Conservation (phyloP, 2,888 invertebrate genomes). For the Heliconius hortense region DNA sequence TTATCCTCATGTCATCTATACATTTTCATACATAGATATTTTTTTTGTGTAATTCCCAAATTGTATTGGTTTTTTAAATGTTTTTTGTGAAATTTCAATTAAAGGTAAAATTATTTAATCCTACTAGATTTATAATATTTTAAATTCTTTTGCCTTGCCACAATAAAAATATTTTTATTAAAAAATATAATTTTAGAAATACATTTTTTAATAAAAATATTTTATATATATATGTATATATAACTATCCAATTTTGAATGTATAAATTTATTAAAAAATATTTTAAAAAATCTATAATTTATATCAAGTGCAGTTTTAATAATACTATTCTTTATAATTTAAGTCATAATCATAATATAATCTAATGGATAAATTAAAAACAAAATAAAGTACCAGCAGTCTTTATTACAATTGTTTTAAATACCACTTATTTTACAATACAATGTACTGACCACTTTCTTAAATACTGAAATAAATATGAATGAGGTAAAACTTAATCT, state of each 20-base stretch:
- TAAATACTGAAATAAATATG: conserved; percentile 50
- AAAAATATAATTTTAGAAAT: too few species aligned
- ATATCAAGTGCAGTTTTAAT: too few species aligned
- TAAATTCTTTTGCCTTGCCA: not conserved
- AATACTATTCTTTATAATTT: too few species aligned
- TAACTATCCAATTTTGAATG: too few species aligned
- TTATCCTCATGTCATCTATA: not conserved
- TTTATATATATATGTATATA: too few species aligned
- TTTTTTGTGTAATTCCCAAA: not conserved
- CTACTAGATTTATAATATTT: not conserved
- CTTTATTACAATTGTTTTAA: conserved; percentile 71
- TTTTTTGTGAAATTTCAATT: not conserved
- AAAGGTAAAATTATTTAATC: not conserved
- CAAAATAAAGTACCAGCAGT: conserved; percentile 56
- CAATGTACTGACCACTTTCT: conserved; percentile 49
- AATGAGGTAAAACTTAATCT: conserved; percentile 50
- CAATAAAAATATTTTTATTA: too few species aligned
- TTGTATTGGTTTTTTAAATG: not conserved
- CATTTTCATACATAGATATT: too few species aligned
- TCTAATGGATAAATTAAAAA: conserved; percentile 28
- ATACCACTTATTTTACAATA: conserved; percentile 48
- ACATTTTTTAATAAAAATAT: too few species aligned
- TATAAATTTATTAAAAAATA: too few species aligned
- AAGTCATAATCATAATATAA: not conserved
- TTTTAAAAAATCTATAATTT: too few species aligned